Evolutionary conservation across 2,888 invertebrate species (phyloP).

Genomic region (Cryptocheilus praepositus): DNA sequence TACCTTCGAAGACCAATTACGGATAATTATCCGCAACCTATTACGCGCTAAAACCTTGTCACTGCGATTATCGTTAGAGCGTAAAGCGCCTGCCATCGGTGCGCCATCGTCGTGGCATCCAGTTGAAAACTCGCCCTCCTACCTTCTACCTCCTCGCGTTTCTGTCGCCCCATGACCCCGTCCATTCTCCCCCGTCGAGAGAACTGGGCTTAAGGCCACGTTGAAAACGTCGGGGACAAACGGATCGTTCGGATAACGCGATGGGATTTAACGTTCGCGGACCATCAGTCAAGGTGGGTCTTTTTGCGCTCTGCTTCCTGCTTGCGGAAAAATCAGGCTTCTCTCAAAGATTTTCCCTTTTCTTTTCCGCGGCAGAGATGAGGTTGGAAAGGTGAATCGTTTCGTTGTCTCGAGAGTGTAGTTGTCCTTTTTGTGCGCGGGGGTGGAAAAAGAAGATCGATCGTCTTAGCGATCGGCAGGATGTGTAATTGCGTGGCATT

Average conservation of each 20-base stretch:
- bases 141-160: neutral
- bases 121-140: conserved; percentile 12
- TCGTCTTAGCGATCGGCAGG: no score
- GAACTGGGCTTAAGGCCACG: conserved; percentile 14
- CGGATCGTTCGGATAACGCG: conserved; percentile 13
- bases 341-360: no score
- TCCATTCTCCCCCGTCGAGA: conserved; percentile 8
- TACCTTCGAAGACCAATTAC: conserved; percentile 48
- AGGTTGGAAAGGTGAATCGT: no score
- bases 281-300: conserved; percentile 9
- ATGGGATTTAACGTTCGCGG: conserved; percentile 16
- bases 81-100: conserved; percentile 34
- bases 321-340: neutral
- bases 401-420: no score
- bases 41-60: conserved; percentile 58
- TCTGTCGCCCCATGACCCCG: neutral
- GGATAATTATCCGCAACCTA: conserved; percentile 58
- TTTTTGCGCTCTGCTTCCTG: conserved; percentile 7
- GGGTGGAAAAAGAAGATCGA: no score
- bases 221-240: conserved; percentile 9
- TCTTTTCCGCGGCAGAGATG: no score
- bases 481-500: no score
- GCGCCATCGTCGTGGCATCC: conserved; percentile 26
- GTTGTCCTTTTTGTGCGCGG: no score
- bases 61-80: conserved; percentile 52